A percentile compares a stretch with the other conserved stretches of the same genome.
phyloP scores from a whole-genome alignment of 2,888 invertebrate species.

The Saturnia japonica region DNA sequence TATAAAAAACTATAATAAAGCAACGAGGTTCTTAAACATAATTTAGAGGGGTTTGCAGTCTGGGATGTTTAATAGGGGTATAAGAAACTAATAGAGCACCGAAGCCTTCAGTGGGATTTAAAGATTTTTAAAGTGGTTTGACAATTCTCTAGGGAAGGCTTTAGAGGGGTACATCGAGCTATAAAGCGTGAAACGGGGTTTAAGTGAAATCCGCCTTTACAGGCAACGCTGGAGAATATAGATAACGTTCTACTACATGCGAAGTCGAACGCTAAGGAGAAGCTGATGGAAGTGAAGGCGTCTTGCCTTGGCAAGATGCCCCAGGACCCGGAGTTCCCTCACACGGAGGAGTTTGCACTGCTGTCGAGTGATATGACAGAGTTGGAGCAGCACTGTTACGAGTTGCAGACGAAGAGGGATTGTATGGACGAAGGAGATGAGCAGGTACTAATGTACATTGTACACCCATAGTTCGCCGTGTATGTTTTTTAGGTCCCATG shows the following conservation, averaged over 20 bases:
- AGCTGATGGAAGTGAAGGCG: slow-evolving; percentile 77
- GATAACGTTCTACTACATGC: slow-evolving; percentile 47
- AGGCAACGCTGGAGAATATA: slow-evolving; percentile 66
- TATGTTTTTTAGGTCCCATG: no score
- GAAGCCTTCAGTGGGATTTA: no score
- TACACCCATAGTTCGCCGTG: no score
- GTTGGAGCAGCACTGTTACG: slow-evolving; percentile 78
- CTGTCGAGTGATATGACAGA: slow-evolving; percentile 78
- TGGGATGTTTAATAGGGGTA: no score
- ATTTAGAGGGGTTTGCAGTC: not conserved
- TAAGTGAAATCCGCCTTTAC: slow-evolving; percentile 10
- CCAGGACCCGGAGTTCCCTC: slow-evolving; percentile 80
- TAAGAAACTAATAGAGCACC: no score
- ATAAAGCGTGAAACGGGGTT: no score
- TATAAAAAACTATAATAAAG: not conserved
- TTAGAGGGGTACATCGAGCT: no score
- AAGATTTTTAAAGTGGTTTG: no score
- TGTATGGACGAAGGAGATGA: slow-evolving; percentile 83
- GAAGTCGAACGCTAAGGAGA: slow-evolving; percentile 72
- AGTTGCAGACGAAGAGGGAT: slow-evolving; percentile 83
- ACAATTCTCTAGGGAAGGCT: no score
- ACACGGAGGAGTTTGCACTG: slow-evolving; percentile 72
- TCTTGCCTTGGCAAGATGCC: slow-evolving; percentile 81
- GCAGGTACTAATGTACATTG: no score
- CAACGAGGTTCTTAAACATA: not conserved